Evolutionary conservation across 2,888 invertebrate genomes (phyloP), one percentile per base, ranked within the genome.

Genomic region (Limenitis camilla): DNA sequence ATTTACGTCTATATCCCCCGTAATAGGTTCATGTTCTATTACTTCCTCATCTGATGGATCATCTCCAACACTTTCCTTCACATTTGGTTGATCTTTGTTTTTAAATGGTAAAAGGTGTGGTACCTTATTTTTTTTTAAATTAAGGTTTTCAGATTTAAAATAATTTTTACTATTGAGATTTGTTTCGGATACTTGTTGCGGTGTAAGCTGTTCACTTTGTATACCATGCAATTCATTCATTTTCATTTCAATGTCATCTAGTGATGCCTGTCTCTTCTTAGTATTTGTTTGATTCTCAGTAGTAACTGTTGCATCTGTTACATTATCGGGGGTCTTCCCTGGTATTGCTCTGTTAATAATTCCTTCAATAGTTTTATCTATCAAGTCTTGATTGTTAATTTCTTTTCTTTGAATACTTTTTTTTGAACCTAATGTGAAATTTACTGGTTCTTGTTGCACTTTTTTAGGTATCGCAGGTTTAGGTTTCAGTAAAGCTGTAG

Each of bases 141-240:
- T 67, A 35, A 63, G 61, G 28, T 65, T 65, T 46, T 78, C 76
- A 27, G 51, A 33, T 66, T 71, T 74, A 5, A 63, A 52, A 53
- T 49, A 61, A 5, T 60, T 63, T 66, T 74, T 78, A 10, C 55
- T 38, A 10, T 72, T 74, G 30, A 65, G 29, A 49, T 68, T 61
- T 32, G 60, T 64, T 54, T 72, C 66, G 8, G 80, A 76, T 39
- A 78, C 60, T 63, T 83, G 79, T 61, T 81, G 78, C 3, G 72
- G 65, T 28, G 82, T 79, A 59, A 79, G 68, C 62, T 83, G 83
- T 9, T 79, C 73, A 53, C 78, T 80, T 31, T 81, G 80, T 35
- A 84, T 81, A 10, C 87, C 87, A 56, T 87, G 87, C 49, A 86
- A 65, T 62, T 86, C 86, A 54, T 85, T 86, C 86, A 87, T 86